Base-by-base conservation (phyloP, 2,888 invertebrate genomes). In the Priocnemis perturbator region DNA sequence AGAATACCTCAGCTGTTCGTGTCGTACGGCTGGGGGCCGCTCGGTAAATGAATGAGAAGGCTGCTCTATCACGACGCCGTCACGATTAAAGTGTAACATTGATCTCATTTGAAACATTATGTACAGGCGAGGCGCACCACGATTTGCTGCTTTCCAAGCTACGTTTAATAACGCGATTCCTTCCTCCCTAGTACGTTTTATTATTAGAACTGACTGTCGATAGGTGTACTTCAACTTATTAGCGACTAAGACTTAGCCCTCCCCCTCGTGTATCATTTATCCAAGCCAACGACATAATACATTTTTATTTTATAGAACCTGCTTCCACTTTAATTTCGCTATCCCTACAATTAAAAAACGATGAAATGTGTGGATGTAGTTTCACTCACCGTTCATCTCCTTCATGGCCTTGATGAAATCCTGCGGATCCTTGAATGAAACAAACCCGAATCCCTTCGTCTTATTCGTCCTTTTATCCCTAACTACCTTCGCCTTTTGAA, bases 391-490 rank as follows among this genome's bases (percentile, higher is more conserved):
- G 89, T 99, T 99, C 97, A 99, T 98, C 91, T 99, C 99, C 86
- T 98, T 96, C 96, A 99, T 99, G 9, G 99, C 99, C 83, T 96
- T 94, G 63, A 98, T 98, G 87, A 99, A 99, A 89, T 99, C 99
- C 44, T 96, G 95, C 0, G 98, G 98, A 89, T 99, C 98, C 84
- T 96, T 97, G 89, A 99, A 99, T 85, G 98, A 98, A 76, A 99
- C 97, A 89, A 99, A 99, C 0, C 99, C 99, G 89, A 98, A 99
- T 0, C 99, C 99, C 91, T 98, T 98, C 75, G 98, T 98, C 89
- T 99, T 99, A 87, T 98, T 98, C 0, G 98, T 97, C 47, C 98
- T 91, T 86, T 98, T 98, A 89, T 99, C 99, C 64, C 99, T 91
- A 2, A 99, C 94, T 20, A 99, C 99, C 89, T 98, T 97, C 0